phyloP scores from a whole-genome alignment of 2,797 vertebrate genomes.

The Spinibarbus caldwelli region DNA sequence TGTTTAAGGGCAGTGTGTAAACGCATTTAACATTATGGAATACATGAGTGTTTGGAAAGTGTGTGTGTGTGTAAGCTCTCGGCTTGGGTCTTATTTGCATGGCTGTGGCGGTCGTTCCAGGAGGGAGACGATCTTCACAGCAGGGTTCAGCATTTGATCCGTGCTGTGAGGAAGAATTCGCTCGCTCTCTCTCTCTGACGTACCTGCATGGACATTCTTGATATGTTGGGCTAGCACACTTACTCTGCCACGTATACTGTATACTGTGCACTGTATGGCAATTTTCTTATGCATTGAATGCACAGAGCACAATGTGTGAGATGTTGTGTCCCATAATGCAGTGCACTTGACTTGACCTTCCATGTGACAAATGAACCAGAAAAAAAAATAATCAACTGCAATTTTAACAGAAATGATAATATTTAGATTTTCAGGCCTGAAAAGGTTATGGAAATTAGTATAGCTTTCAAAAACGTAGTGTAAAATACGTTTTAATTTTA shows the following conservation, averaged over 20 bases:
- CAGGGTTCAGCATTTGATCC: conserved; percentile 48
- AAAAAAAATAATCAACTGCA: too few species aligned
- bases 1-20: conserved; percentile 10
- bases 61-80: neutral
- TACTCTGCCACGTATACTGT: neutral
- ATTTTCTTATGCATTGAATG: conserved; percentile 6
- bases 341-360: neutral
- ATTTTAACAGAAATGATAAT: neutral
- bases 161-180: conserved; percentile 30
- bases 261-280: neutral
- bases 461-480: neutral
- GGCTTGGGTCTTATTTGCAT: conserved; percentile 39
- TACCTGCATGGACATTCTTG: neutral
- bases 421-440: neutral
- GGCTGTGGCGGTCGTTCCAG: conserved; percentile 29
- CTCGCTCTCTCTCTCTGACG: conserved; percentile 31
- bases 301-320: neutral
- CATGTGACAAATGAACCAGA: neutral
- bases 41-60: conserved; percentile 28
- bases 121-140: conserved; percentile 42
- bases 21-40: conserved; percentile 38
- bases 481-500: neutral
- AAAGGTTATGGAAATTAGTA: neutral
- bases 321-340: neutral
- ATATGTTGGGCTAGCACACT: neutral